Evolutionary conservation across 2,113 vertebrate species (phyloP).

Genomic region (Nansenia antarctica): DNA sequence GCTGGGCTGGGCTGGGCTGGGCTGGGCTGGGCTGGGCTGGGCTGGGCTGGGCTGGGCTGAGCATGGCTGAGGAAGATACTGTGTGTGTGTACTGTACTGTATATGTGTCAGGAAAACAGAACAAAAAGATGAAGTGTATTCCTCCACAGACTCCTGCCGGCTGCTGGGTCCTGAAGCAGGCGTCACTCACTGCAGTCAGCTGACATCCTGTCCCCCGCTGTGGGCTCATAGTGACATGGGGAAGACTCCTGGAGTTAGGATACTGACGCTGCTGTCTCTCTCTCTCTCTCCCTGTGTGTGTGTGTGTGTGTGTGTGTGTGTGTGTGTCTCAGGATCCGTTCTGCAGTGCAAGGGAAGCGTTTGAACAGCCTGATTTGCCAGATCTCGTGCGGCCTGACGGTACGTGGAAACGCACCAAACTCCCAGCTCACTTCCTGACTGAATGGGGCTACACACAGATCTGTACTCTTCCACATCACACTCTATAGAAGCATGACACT

Average conservation of each 20-base stretch:
- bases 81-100: not conserved
- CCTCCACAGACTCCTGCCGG: not conserved
- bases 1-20: no score
- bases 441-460: not conserved
- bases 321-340: slow-evolving; percentile 48
- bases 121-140: not conserved
- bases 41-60: not conserved
- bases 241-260: slow-evolving; percentile 6
- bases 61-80: slow-evolving; percentile 6
- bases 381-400: slow-evolving; percentile 63
- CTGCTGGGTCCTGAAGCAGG: not conserved
- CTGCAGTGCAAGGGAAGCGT: slow-evolving; percentile 36
- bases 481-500: slow-evolving; percentile 10
- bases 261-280: slow-evolving; percentile 9
- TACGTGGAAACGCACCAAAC: slow-evolving; percentile 20
- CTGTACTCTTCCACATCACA: not conserved
- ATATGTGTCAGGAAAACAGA: no score
- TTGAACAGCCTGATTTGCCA: slow-evolving; percentile 53
- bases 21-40: no score
- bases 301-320: slow-evolving; percentile 20
- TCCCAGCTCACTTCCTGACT: not conserved
- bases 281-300: slow-evolving; percentile 23
- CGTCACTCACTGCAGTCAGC: slow-evolving; percentile 12
- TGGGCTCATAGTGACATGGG: not conserved
- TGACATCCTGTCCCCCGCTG: slow-evolving; percentile 10